Percentiles rank a stretch among this genome's conserved stretches.
These are phyloP conservation scores for Pterocles orientalis DNA, from an alignment of 2,113 vertebrate species.

Conservation along the genomic window DNA sequence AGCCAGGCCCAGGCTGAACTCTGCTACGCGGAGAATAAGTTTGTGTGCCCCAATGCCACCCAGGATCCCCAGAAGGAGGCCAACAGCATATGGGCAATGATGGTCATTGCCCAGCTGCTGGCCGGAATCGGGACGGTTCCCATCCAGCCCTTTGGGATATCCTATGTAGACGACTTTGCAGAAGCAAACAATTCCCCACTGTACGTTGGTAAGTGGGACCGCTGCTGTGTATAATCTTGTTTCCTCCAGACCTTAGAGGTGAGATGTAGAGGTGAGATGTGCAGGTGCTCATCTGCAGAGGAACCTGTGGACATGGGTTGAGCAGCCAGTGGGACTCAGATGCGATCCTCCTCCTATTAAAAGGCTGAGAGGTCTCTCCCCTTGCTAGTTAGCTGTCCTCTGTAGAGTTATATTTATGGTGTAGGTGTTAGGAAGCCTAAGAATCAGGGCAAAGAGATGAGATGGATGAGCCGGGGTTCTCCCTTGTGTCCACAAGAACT, in stretches of 20 bases:
- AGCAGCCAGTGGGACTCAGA: neutral
- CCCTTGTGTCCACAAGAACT: neutral
- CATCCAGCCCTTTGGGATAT: constrained; percentile 96
- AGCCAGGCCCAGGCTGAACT: constrained; percentile 61
- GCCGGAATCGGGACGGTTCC: constrained; percentile 92
- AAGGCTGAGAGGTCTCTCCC: neutral
- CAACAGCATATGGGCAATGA: constrained; percentile 86
- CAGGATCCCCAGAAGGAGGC: constrained; percentile 72
- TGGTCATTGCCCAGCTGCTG: constrained; percentile 89
- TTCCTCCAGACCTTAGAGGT: neutral
- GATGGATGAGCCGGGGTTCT: neutral
- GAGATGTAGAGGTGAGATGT: neutral
- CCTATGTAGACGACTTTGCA: constrained; percentile 93
- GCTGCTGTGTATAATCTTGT: rapidly evolving
- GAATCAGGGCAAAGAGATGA: neutral
- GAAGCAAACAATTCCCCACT: constrained; percentile 87
- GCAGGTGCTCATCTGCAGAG: neutral
- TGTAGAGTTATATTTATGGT: neutral
- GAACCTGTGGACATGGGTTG: neutral
- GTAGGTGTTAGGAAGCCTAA: neutral
- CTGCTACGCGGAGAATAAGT: constrained; percentile 59
- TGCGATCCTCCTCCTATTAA: neutral
- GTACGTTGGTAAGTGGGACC: constrained; percentile 84
- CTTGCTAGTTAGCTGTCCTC: neutral
- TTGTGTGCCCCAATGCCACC: constrained; percentile 18